phyloP scores from a whole-genome alignment of 2,797 vertebrate genomes.

The Phoxinus dragarum region DNA sequence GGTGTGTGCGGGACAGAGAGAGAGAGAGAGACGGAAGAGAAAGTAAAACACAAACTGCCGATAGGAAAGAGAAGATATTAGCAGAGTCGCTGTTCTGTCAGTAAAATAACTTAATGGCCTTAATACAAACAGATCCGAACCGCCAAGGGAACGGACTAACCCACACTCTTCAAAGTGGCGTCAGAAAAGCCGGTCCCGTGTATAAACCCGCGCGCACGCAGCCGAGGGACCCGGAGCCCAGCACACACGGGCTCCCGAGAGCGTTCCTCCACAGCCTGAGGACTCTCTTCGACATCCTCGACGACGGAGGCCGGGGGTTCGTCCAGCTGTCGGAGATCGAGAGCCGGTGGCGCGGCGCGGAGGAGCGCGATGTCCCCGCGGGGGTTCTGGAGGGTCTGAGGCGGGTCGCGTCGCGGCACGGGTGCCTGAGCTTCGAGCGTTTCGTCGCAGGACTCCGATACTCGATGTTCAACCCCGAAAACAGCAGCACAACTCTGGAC shows the following conservation, averaged over 20 bases:
- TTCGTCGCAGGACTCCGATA: slow-evolving; percentile 90
- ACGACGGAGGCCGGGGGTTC: slow-evolving; percentile 86
- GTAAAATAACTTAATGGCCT: slow-evolving; percentile 66
- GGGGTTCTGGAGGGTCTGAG: slow-evolving; percentile 88
- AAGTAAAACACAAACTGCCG: no score
- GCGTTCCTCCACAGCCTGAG: slow-evolving; percentile 91
- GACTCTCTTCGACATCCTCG: slow-evolving; percentile 94
- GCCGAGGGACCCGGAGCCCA: slow-evolving; percentile 68
- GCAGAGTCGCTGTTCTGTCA: background rate
- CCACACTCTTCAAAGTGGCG: slow-evolving; percentile 59
- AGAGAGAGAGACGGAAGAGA: background rate
- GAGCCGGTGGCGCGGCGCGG: slow-evolving; percentile 90
- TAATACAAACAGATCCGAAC: slow-evolving; percentile 72
- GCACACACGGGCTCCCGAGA: slow-evolving; percentile 86
- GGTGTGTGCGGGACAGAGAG: background rate
- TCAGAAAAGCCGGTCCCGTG: slow-evolving; percentile 59
- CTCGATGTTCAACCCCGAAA: slow-evolving; percentile 85
- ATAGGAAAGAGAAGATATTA: no score
- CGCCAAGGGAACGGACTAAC: slow-evolving; percentile 64
- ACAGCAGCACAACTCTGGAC: slow-evolving; percentile 65
- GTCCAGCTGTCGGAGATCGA: slow-evolving; percentile 96
- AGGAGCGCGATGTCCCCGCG: slow-evolving; percentile 83
- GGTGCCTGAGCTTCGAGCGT: slow-evolving; percentile 91
- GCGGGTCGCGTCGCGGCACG: slow-evolving; percentile 86
- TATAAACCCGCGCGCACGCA: slow-evolving; percentile 64